Evolutionary conservation across 2,888 invertebrate genomes (phyloP), one percentile per base, ranked within the genome.

Genomic region (Ichneumoninae sp.): DNA sequence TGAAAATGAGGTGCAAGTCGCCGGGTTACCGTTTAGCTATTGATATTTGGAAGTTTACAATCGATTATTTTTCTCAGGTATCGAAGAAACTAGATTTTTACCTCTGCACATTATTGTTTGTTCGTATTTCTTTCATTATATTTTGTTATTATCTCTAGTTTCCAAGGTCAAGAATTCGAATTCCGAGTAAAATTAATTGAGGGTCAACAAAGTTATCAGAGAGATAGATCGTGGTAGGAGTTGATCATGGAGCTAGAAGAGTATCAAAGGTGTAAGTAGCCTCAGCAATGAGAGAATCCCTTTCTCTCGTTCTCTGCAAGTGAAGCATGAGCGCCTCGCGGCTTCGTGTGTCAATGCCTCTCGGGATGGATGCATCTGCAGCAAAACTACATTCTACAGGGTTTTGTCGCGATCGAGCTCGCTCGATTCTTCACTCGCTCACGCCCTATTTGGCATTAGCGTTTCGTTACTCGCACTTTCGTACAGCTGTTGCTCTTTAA

Each of bases 401-500:
- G 89, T 89, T 90, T 90, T 90, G 86, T 88, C 87, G 87, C 82
- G 82, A 76, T 16, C 36, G 71, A 62, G 54, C 69, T 33, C 62
- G 70, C 52, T 62, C 22, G 69, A 70, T 78, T 78, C 79, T 85
- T 75, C 74, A 86, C 80, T 83, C 86, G 77, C 83, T 86, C 80
- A 80, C 77, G 74, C 90, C 90, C 72, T 91, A 90, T 90, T 91
- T 89, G 91, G 89, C 86, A 87, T 85, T 91, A 90, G 88, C 89
- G 89, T 90, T 90, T 90, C 89, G 88, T 90, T 91, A 92, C 92
- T 92, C 91, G 91, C 91, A 91, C 91, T 92, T 92, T 92, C 82
- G 84, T 71, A 79, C 22, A 50, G 60, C 62, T 66, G 62, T 44
- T 36, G 65, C 65, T 66, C 19, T 65, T 36, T 66, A 19, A 40